These are phyloP conservation scores for Hypomecis punctinalis DNA, from an alignment of 2,888 invertebrate genomes.

Conservation along the genomic window DNA sequence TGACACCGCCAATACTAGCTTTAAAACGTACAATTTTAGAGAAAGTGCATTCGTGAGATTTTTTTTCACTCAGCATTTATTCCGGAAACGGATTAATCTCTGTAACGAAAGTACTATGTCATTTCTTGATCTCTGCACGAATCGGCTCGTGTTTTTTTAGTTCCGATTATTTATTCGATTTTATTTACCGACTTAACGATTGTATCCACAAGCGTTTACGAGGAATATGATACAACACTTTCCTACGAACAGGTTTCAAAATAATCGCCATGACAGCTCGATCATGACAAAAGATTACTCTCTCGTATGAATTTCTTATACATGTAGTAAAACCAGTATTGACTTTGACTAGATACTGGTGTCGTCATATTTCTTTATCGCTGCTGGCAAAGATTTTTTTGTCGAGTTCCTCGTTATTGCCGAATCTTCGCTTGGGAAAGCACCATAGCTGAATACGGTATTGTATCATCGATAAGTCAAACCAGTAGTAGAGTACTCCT, in stretches of 20 bases:
- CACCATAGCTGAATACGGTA: no score
- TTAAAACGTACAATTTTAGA: conserved; percentile 46
- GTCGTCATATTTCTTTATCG: background rate
- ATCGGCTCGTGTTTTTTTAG: conserved; percentile 8
- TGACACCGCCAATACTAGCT: conserved; percentile 45
- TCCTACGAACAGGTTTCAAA: conserved; percentile 26
- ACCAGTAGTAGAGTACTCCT: no score
- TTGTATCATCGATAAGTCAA: no score
- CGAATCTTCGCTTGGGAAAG: no score
- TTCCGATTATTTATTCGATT: conserved; percentile 34
- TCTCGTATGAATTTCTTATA: conserved; percentile 33
- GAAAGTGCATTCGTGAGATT: conserved; percentile 46
- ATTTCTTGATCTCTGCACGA: conserved; percentile 22
- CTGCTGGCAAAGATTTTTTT: background rate
- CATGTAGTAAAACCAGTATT: conserved; percentile 41
- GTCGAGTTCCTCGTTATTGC: background rate
- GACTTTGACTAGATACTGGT: no score
- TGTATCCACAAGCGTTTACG: conserved; percentile 13
- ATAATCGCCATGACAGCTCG: conserved; percentile 22
- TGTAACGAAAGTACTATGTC: conserved; percentile 33
- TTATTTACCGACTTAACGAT: conserved; percentile 19
- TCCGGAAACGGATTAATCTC: conserved; percentile 45
- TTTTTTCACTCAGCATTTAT: conserved; percentile 41
- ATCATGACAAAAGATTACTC: conserved; percentile 34
- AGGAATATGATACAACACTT: conserved; percentile 25